These are phyloP conservation scores for Sylvicola fuscatus DNA, from an alignment of 2,888 invertebrate species.

Conservation along the genomic window DNA sequence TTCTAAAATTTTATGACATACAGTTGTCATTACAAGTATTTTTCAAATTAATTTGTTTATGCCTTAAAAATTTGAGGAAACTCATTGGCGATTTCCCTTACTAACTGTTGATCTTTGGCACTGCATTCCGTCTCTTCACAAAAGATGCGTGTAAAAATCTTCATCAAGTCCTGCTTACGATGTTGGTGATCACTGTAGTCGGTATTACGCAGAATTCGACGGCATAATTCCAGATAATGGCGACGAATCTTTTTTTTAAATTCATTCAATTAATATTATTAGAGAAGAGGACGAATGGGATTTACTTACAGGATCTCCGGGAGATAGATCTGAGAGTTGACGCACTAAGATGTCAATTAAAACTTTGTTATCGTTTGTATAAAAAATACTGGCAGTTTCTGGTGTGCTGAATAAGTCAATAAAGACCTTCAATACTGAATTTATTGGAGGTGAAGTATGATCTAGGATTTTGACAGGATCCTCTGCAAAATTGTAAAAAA, in stretches of 20 bases:
- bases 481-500: slow-evolving; percentile 32
- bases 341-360: slow-evolving; percentile 83
- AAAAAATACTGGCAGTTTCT: slow-evolving; percentile 69
- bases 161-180: slow-evolving; percentile 57
- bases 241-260: slow-evolving; percentile 36
- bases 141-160: slow-evolving; percentile 71
- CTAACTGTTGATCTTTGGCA: slow-evolving; percentile 52
- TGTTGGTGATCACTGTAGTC: slow-evolving; percentile 63
- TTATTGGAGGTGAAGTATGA: slow-evolving; percentile 56
- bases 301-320: slow-evolving; percentile 59
- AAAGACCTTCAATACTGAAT: slow-evolving; percentile 75
- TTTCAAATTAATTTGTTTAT: slow-evolving; percentile 16
- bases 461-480: slow-evolving; percentile 75
- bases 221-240: slow-evolving; percentile 58
- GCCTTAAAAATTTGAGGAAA: slow-evolving; percentile 60
- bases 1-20: too few relatives aligned
- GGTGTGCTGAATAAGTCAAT: slow-evolving; percentile 65
- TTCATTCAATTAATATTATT: slow-evolving; percentile 5
- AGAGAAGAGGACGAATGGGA: too few relatives aligned
- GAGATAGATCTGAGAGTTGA: slow-evolving; percentile 72
- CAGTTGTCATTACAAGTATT: too few relatives aligned
- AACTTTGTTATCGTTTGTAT: slow-evolving; percentile 88
- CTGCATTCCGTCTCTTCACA: slow-evolving; percentile 61
- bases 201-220: slow-evolving; percentile 61
- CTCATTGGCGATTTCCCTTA: slow-evolving; percentile 64